Base-by-base conservation (phyloP, 1,140 invertebrate genomes). In the Panagrolaimus sp. region DNA sequence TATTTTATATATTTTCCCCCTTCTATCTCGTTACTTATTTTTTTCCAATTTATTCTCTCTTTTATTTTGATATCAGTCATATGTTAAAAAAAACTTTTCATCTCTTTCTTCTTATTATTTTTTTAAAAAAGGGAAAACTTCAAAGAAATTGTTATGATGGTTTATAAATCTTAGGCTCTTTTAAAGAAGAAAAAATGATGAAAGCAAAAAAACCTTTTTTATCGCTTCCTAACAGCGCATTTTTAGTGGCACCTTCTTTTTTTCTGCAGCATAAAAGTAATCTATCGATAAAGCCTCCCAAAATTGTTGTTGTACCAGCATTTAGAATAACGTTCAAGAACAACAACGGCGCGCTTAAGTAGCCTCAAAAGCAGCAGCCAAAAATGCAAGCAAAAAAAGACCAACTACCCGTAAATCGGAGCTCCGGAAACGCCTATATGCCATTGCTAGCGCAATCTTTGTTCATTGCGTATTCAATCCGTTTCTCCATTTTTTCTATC, bases 391-490 rank as follows among this genome's bases (percentile, higher is more conserved):
- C 51, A 9, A 25, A 27, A 16, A 25, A 25, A 25, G 51, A 57
- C 51, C 51, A 57, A 57, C 51, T 57, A 20, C 51, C 51, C 51
- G 51, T 57, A 57, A 57, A 57, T 57, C 51, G 51, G 51, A 20
- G 51, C 20, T 27, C 51, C 51, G 51, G 51, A 57, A 57, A 20
- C 51, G 51, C 51, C 51, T 57, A 27, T 57, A 27, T 57, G 51
- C 51, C 51, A 27, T 57, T 25, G 51, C 31, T 38, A 38, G 51
- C 51, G 27, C 51, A 25, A 57, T 57, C 51, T 57, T 20, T 27
- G 27, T 57, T 57, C 51, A 57, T 57, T 57, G 51, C 51, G 51
- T 57, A 57, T 57, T 57, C 51, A 57, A 57, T 57, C 51, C 51
- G 51, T 38, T 38, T 38, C 31, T 2, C 51, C 27, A 57, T 57